A percentile compares a stretch with the other conserved stretches of the same genome.
These are phyloP conservation scores for Morinoia aosen DNA, from an alignment of 2,888 invertebrate species.

Conservation along the genomic window DNA sequence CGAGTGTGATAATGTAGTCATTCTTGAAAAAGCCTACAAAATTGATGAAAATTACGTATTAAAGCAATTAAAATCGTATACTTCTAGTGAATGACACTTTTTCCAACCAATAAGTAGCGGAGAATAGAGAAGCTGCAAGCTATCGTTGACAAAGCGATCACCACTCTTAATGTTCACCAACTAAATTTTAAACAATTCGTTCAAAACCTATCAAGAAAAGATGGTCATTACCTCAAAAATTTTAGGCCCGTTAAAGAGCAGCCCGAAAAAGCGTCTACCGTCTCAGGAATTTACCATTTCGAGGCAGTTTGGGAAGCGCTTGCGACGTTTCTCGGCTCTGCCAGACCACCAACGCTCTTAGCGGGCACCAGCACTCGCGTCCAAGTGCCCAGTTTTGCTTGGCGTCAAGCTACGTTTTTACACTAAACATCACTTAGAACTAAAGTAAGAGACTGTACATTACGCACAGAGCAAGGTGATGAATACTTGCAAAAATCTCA, in stretches of 20 bases:
- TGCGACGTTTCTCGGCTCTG: background rate
- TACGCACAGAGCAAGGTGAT: background rate
- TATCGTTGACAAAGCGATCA: background rate
- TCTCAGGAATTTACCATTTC: conserved; percentile 17
- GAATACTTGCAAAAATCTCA: background rate
- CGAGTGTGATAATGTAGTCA: background rate
- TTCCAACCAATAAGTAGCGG: background rate
- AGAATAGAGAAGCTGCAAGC: background rate
- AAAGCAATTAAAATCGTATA: background rate
- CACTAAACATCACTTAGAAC: background rate
- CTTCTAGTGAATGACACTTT: background rate
- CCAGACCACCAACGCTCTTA: conserved; percentile 44
- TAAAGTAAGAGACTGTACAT: background rate
- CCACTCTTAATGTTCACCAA: background rate
- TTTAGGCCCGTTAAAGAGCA: conserved; percentile 9
- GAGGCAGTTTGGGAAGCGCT: background rate
- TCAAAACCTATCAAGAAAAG: background rate
- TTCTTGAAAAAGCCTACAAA: background rate
- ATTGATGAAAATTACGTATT: background rate
- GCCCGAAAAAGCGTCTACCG: conserved; percentile 4
- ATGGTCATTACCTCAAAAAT: conserved; percentile 17
- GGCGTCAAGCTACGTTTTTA: background rate
- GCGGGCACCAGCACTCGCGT: conserved; percentile 29
- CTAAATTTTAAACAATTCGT: background rate
- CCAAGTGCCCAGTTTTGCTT: background rate